A percentile compares a stretch with the other conserved stretches of the same genome.
Conservation (phyloP, 2,797 vertebrate species). For the Monodelphis domestica region DNA sequence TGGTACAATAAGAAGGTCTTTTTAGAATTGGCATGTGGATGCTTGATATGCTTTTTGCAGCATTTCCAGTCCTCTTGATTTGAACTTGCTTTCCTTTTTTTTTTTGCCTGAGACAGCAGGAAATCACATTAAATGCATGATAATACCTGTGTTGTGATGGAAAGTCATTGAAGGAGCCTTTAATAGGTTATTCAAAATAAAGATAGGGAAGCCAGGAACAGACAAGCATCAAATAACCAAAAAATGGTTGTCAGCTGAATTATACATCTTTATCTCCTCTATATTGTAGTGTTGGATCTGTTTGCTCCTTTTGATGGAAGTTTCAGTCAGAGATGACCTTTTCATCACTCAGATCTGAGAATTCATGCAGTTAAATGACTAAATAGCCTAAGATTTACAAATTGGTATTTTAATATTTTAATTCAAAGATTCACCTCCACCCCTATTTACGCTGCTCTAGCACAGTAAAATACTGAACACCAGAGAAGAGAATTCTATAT, state of each 20-base stretch:
- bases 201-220: conserved; percentile 55
- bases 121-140: conserved; percentile 60
- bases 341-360: conserved; percentile 50
- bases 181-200: conserved; percentile 59
- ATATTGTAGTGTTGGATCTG: conserved; percentile 19
- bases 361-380: conserved; percentile 13
- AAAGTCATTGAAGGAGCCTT: conserved; percentile 56
- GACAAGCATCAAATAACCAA: conserved; percentile 45
- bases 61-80: conserved; percentile 52
- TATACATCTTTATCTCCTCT: conserved; percentile 45
- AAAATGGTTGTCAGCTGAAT: conserved; percentile 59
- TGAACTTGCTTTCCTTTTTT: conserved; percentile 58
- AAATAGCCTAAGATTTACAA: conserved; percentile 51
- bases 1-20: conserved; percentile 35
- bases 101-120: conserved; percentile 10
- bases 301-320: conserved; percentile 22
- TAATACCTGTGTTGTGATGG: conserved; percentile 47
- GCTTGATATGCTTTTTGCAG: conserved; percentile 38
- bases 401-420: conserved; percentile 41
- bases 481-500: background rate
- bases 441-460: background rate
- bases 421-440: background rate
- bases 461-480: background rate
- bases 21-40: conserved; percentile 28
- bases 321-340: conserved; percentile 51